Evolutionary conservation across 1,140 invertebrate species (phyloP).

Genomic region (Notospermus geniculatus): DNA sequence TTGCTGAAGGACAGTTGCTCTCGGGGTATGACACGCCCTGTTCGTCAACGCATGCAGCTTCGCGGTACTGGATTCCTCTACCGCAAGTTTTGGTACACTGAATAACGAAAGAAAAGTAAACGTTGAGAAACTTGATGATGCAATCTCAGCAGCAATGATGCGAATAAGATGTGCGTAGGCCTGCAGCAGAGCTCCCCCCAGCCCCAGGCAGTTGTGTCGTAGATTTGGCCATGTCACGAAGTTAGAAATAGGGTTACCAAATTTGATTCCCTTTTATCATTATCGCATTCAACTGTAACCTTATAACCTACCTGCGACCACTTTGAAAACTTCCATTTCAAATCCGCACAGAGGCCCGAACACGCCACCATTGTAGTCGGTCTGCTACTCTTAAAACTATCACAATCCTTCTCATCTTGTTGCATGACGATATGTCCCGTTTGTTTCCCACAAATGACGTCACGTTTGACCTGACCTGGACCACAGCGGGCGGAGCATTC

Average conservation of each 20-base stretch:
- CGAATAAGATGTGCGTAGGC: no score
- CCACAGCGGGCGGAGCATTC: conserved; percentile 53
- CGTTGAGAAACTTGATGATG: no score
- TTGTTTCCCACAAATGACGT: conserved; percentile 60
- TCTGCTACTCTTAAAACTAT: conserved; percentile 54
- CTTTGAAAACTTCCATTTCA: conserved; percentile 68
- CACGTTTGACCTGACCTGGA: conserved; percentile 43
- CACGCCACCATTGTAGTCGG: conserved; percentile 63
- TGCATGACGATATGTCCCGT: conserved; percentile 28
- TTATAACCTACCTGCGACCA: conserved; percentile 68
- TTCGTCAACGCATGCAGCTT: conserved; percentile 62
- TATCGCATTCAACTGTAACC: no score
- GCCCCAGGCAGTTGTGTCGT: no score
- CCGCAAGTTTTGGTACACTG: conserved; percentile 72
- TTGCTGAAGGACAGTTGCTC: conserved; percentile 60
- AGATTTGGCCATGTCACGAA: no score
- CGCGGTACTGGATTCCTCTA: conserved; percentile 63
- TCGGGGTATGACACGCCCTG: conserved; percentile 55
- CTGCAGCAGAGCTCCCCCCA: no score
- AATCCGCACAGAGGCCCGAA: conserved; percentile 65
- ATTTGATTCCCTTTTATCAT: no score
- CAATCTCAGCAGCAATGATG: no score
- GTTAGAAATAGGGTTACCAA: no score
- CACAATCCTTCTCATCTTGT: conserved; percentile 59
- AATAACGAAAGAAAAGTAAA: not conserved